Evolutionary conservation across 2,888 invertebrate species (phyloP).

Genomic region (Pogonocherus hispidulus): DNA sequence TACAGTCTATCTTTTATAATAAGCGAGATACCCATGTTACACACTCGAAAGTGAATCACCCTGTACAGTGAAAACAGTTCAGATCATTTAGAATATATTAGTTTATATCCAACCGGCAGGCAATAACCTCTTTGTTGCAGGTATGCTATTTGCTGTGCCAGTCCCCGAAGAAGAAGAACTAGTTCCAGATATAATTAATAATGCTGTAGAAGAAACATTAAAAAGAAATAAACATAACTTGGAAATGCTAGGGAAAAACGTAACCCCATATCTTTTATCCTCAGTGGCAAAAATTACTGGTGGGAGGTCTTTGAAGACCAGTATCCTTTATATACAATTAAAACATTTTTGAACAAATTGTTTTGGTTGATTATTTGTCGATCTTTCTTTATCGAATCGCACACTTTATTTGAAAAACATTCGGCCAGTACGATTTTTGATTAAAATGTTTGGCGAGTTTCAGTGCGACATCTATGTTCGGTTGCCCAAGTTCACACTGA

Average conservation of each 20-base stretch:
- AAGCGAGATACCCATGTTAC: no score
- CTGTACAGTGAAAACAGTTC: no score
- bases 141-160: constrained; percentile 89
- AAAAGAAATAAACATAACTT: constrained; percentile 71
- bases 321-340: constrained; percentile 75
- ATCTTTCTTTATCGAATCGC: not conserved
- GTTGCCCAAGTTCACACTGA: no score
- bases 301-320: constrained; percentile 87
- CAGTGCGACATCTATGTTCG: no score
- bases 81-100: no score
- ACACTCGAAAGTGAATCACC: no score
- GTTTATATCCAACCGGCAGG: no score
- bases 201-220: constrained; percentile 80
- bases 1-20: no score
- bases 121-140: no score
- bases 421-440: no score
- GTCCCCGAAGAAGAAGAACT: constrained; percentile 82
- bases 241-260: constrained; percentile 84
- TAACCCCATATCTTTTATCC: constrained; percentile 92
- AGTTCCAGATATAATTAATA: constrained; percentile 74
- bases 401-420: not conserved
- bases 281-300: constrained; percentile 84
- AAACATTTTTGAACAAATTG: not conserved
- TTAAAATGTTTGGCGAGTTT: no score
- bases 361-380: no score